Conservation (phyloP, 1,140 invertebrate genomes). For the Conus ventricosus region DNA sequence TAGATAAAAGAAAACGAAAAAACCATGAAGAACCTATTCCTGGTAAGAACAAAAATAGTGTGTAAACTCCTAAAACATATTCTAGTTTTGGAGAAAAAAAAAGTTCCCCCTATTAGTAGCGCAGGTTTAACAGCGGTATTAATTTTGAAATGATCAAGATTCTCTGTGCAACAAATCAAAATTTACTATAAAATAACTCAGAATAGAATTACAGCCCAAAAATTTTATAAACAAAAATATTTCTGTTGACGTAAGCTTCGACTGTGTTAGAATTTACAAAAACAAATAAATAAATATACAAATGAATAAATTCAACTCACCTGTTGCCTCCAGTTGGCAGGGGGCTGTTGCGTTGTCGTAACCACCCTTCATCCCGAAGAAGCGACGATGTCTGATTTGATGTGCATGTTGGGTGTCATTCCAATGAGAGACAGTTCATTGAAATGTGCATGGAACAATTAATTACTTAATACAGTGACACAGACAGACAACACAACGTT, state of each 20-base stretch:
- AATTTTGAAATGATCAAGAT: too few species aligned
- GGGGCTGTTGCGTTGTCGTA: not conserved
- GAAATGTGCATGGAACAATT: conserved; percentile 12
- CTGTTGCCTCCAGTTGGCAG: not conserved
- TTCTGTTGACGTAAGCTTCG: too few species aligned
- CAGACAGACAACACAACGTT: not conserved
- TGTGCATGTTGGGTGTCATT: conserved; percentile 16
- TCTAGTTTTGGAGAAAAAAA: too few species aligned
- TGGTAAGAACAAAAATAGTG: too few species aligned
- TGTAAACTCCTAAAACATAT: too few species aligned
- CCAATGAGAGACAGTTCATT: not conserved
- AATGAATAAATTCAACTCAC: not conserved
- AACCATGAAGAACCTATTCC: too few species aligned
- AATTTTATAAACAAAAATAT: not conserved
- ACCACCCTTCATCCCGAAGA: not conserved
- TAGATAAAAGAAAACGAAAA: too few species aligned
- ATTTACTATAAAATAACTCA: not conserved
- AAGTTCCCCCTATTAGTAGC: too few species aligned
- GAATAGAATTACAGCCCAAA: not conserved
- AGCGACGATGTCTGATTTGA: not conserved
- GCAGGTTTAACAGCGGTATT: too few species aligned
- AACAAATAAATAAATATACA: not conserved
- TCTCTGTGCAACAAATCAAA: too few species aligned
- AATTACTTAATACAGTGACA: not conserved
- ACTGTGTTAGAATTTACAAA: not conserved